Conservation (phyloP, 2,797 vertebrate genomes). For the Pseudochirops cupreus region DNA sequence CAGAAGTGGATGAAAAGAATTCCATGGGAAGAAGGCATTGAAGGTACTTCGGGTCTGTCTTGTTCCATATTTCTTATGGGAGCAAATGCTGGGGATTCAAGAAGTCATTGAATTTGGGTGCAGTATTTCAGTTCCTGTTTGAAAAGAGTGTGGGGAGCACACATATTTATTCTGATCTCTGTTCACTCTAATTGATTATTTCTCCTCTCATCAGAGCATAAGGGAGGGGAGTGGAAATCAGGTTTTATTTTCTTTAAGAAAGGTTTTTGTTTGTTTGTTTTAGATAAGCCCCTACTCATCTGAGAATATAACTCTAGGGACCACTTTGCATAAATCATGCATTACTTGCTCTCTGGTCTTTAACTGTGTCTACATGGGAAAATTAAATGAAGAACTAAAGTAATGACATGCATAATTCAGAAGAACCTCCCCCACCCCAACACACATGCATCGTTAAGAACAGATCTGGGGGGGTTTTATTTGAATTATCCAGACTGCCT, state of each 20-base stretch:
- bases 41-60: background rate
- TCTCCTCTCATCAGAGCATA: background rate
- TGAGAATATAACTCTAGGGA: background rate
- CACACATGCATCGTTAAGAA: background rate
- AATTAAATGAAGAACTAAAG: slow-evolving; percentile 1
- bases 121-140: background rate
- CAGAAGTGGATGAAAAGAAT: background rate
- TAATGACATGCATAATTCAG: background rate
- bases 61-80: background rate
- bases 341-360: slow-evolving; percentile 1
- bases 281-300: background rate
- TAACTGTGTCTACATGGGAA: background rate
- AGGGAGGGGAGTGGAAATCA: background rate
- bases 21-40: background rate
- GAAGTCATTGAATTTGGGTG: background rate
- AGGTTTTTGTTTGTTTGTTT: background rate
- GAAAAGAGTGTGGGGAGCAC: background rate
- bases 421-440: background rate
- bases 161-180: background rate
- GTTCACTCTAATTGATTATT: background rate
- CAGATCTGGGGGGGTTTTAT: background rate
- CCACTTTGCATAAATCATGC: background rate
- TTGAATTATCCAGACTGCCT: background rate
- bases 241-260: background rate
- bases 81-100: background rate